Base-by-base conservation (phyloP, 2,888 invertebrate genomes). In the Crocallis elinguaria region DNA sequence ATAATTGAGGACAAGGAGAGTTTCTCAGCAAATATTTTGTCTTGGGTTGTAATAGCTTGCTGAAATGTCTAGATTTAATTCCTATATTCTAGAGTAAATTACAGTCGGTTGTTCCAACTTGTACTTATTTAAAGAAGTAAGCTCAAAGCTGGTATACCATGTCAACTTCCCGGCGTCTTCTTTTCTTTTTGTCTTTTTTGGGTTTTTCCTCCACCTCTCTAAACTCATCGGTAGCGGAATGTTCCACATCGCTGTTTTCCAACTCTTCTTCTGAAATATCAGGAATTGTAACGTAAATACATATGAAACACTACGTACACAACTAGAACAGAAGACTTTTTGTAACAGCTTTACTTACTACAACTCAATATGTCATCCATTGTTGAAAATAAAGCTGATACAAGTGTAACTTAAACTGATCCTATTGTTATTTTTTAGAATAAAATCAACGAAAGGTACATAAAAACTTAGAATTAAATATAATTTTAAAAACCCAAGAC, bases 321-420 rank as follows among this genome's bases (percentile, higher is more conserved):
- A 25, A 25, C 2, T 25, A 25, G 2, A 25, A 9, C 7, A 1
- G 4, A 9, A 3, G 4, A 2, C 11, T 14, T 9, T 1, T 13
- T 23, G n/a, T 4, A 5, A 29, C 17, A 21, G 6, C 38, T 9
- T 19, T 51, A 85, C 89, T 84, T 65, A 90, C 90, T 90, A 61
- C 90, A 90, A 76, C 88, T 89, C 44, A 90, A 64, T 78, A 88
- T 88, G n/a, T n/a, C n/a, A n/a, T n/a, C n/a, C n/a, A n/a, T n/a
- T n/a, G n/a, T n/a, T n/a, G n/a, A n/a, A n/a, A n/a, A n/a, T n/a
- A n/a, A n/a, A n/a, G n/a, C n/a, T n/a, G n/a, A n/a, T n/a, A n/a
- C n/a, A n/a, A n/a, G n/a, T n/a, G n/a, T n/a, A n/a, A n/a, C n/a
- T n/a, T n/a, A n/a, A n/a, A n/a, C n/a, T n/a, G n/a, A n/a, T n/a